Conservation (phyloP, 2,113 vertebrate genomes). For the Dipodomys spectabilis region DNA sequence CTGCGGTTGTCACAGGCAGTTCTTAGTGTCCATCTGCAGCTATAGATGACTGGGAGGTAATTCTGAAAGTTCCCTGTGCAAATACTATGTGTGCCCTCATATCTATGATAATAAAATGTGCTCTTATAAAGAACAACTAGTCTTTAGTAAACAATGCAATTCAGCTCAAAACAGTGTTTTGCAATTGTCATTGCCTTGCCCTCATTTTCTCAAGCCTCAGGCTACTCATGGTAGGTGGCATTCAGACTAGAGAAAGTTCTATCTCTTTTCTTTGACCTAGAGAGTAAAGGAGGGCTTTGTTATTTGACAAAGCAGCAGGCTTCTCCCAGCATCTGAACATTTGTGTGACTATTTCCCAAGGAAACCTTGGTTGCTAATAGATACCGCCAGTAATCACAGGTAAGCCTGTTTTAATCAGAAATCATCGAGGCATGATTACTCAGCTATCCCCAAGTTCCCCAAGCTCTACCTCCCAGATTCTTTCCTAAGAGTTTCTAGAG, state of each 20-base stretch:
- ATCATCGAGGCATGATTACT: background rate
- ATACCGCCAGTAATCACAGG: background rate
- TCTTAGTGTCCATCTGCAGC: background rate
- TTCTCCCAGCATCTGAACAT: background rate
- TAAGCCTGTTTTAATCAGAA: background rate
- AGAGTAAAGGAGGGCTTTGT: background rate
- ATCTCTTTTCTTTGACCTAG: background rate
- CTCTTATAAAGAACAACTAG: background rate
- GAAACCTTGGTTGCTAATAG: slow-evolving; percentile 32
- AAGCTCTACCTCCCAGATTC: background rate
- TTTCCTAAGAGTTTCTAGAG: background rate
- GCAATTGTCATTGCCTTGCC: background rate
- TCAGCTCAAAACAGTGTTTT: background rate
- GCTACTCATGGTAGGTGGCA: background rate
- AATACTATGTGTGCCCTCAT: background rate
- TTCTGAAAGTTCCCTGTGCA: background rate
- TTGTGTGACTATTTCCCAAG: slow-evolving; percentile 14
- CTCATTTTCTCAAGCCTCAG: background rate
- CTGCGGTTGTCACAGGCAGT: background rate
- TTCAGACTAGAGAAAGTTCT: background rate
- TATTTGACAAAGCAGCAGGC: background rate
- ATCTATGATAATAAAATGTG: background rate
- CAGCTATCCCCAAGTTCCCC: background rate
- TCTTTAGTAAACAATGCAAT: background rate
- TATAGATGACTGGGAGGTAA: background rate